Base-by-base conservation (phyloP, 1,140 invertebrate species). In the Ptiloglossa arizonensis region DNA sequence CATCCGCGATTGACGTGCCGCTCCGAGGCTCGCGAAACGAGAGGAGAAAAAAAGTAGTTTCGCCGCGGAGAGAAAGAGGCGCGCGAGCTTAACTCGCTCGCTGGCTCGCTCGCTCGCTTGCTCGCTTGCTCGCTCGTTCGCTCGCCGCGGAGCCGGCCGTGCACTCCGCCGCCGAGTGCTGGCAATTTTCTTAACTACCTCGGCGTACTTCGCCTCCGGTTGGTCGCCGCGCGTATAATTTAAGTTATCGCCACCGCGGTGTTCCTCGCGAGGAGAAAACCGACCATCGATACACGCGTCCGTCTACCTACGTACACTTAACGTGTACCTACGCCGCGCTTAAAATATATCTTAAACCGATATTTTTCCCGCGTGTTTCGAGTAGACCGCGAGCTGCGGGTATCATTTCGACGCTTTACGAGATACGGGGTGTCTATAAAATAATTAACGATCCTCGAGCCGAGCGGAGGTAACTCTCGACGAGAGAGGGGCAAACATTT, bases 121-220 rank as follows among this genome's bases (percentile, higher is more conserved):
- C n/a, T n/a, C 35, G 4, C 35, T 9, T 38, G 9, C 9, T 38
- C 35, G 3, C 35, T 38, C 4, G 35, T 38, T 38, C 9, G 35
- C 9, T 41, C 41, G 41, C 41, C 41, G 19, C 46, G 0, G 17
- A 6, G 46, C 76, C 59, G 74, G 13, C 63, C 69, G 80, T 69
- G 68, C 57, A 50, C 57, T 29, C 57, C 46, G 54, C 50, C 48
- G 54, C 24, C 54, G 63, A 69, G 68, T 74, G 59, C 57, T 46
- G 64, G 81, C 81, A 80, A 84, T 84, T 84, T 84, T 69, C 82
- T 83, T 72, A 80, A 75, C 82, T 59, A 80, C 66, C 76, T 75
- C 50, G 60, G 52, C 72, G 76, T 73, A 74, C 64, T 60, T 73
- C 24, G 50, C 48, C 69, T 54, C 68, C 52, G 27, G 80, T 66